Percentiles rank a stretch among this genome's conserved stretches.
Evolutionary conservation across 2,888 invertebrate genomes (phyloP).

Genomic region (Drosophila melanosoma): DNA sequence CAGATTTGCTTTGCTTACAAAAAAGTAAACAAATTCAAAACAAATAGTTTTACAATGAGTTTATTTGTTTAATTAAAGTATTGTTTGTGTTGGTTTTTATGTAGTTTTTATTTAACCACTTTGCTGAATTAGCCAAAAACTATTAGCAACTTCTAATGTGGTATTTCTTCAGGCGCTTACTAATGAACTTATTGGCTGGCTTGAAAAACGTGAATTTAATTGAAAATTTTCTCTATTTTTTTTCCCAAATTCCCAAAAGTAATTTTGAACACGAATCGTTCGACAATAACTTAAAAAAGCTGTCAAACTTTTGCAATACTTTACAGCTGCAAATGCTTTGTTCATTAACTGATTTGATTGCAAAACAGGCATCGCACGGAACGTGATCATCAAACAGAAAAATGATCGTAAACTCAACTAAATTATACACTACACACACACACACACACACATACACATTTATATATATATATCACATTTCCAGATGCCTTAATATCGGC

Average conservation of each 20-base stretch:
- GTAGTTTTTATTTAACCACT: not conserved
- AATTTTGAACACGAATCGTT: slow-evolving; percentile 16
- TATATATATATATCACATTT: slow-evolving; percentile 37
- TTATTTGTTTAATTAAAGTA: not conserved
- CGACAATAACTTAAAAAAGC: slow-evolving; percentile 2
- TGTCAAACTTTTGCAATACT: slow-evolving; percentile 40
- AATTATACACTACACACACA: slow-evolving; percentile 21
- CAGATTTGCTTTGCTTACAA: no score
- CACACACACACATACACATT: not conserved
- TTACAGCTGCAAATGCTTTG: slow-evolving; percentile 5
- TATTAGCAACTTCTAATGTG: not conserved
- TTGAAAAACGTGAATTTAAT: slow-evolving; percentile 5
- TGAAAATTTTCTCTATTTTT: slow-evolving; percentile 1
- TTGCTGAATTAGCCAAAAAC: not conserved
- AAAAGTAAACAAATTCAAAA: not conserved
- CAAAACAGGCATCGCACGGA: slow-evolving; percentile 39
- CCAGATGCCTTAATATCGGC: slow-evolving; percentile 50
- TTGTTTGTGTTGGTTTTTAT: not conserved
- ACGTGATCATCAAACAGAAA: slow-evolving; percentile 40
- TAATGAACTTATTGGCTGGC: slow-evolving; percentile 3
- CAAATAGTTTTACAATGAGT: not conserved
- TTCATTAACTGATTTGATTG: slow-evolving; percentile 47
- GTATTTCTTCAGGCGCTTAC: not conserved
- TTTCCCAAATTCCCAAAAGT: slow-evolving; percentile 1
- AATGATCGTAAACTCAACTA: slow-evolving; percentile 39